Conservation (phyloP, 2,797 vertebrate species). For the Natrix natrix region DNA sequence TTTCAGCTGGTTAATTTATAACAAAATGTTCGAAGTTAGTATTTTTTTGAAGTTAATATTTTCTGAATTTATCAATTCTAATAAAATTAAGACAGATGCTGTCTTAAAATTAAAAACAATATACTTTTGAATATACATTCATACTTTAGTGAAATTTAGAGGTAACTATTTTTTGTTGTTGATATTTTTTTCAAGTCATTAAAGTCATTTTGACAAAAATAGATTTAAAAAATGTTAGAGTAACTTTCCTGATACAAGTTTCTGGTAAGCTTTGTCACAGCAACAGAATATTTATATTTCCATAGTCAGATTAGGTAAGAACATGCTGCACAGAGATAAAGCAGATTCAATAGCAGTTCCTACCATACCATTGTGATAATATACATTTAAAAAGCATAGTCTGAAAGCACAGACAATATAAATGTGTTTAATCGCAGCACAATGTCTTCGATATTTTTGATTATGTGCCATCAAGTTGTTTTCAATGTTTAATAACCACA, state of each 20-base stretch:
- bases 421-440: neutral
- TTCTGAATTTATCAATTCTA: neutral
- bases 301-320: conserved; percentile 7
- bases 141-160: neutral
- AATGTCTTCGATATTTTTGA: neutral
- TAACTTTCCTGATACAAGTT: conserved; percentile 8
- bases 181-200: neutral
- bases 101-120: neutral
- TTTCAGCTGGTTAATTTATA: neutral
- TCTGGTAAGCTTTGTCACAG: neutral
- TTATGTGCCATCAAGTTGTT: neutral
- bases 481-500: neutral
- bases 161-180: neutral
- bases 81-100: neutral
- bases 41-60: neutral
- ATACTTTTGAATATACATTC: neutral
- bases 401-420: neutral
- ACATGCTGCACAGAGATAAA: neutral
- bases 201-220: neutral
- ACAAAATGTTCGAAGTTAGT: neutral
- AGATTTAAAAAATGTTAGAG: neutral
- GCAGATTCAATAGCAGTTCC: neutral
- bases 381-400: neutral
- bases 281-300: neutral
- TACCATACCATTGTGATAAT: neutral